Evolutionary conservation across 30 jellyfish, hydroid and myxozoan genomes (phyloP), one percentile per base, ranked within the genome.

Genomic region (Calvadosia cruxmelitensis): DNA sequence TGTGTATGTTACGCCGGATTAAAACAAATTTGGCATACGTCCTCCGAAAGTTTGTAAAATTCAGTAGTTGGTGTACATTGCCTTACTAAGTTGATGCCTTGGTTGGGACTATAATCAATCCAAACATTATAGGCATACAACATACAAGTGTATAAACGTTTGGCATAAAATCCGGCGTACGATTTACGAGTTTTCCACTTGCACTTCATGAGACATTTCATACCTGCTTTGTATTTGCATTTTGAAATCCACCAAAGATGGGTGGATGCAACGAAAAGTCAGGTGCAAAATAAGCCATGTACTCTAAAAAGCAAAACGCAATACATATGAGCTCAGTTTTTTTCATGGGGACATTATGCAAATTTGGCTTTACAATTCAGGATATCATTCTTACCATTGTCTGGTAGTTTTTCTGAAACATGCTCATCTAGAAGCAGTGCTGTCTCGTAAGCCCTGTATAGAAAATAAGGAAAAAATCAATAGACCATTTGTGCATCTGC

Each of bases 211-310:
- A 42, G 57, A 42, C 57, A 42, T 5, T 10, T 42, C 10, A 42
- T 42, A 77, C 90, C 76, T 79, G 94, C 53, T 77, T 79, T 25
- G 94, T 75, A 49, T 86, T 86, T 51, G 85, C 53, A 49, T 86
- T 86, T 33, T 86, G 81, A 36, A 86, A 86, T 31, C 71, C 73
- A 24, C 96, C 93, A 62, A 33, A 62, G 93, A 86, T 86, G 29
- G 70, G 93, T 0, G 96, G 96, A 67, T 93, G 78, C 34, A 86
- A 49, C 24, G 78, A 75, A 75, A 71, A 86, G 33, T 86, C 96
- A 0, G 96, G 96, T 0, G 80, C 86, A 73, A 86, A 86, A 63
- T 80, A 86, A 16, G 75, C 93, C 32, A 67, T 36, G 49, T 86
- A 86, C 33, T 78, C 95, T 78, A 29, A 1, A 32, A 50, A 48